These are phyloP conservation scores for Glareola pratincola DNA, from an alignment of 2,113 vertebrate species.

Conservation along the genomic window DNA sequence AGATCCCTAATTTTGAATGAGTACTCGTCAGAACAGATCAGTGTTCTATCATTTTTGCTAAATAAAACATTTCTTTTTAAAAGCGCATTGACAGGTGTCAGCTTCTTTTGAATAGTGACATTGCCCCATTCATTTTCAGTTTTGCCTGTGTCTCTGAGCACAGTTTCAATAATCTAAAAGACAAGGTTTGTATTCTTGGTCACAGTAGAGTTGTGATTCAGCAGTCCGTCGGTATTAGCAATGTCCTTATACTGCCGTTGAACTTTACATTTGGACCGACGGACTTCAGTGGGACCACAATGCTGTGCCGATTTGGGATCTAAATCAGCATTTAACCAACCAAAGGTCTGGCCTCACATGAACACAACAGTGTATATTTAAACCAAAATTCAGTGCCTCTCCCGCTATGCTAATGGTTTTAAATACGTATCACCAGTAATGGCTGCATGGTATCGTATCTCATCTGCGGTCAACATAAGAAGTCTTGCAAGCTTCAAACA, in stretches of 20 bases:
- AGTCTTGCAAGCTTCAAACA: neutral
- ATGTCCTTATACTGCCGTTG: neutral
- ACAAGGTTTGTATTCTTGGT: neutral
- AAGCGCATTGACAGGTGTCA: neutral
- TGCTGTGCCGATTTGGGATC: neutral
- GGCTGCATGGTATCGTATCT: neutral
- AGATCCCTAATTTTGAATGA: slow-evolving; percentile 10
- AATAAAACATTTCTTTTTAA: neutral
- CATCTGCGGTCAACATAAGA: rapidly evolving
- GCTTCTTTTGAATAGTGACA: neutral
- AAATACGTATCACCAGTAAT: neutral
- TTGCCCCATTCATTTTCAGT: neutral
- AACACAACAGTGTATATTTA: neutral
- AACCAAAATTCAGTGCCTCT: neutral
- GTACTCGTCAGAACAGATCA: neutral
- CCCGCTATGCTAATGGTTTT: neutral
- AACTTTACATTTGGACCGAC: neutral
- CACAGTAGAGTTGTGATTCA: neutral
- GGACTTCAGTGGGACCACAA: neutral
- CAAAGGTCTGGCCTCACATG: neutral
- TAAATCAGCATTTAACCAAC: neutral
- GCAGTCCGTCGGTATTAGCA: neutral
- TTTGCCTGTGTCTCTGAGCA: neutral
- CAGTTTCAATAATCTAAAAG: neutral
- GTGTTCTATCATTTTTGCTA: neutral